These are phyloP conservation scores for Heterodera carotae DNA, from an alignment of 1,140 invertebrate genomes.

Conservation along the genomic window DNA sequence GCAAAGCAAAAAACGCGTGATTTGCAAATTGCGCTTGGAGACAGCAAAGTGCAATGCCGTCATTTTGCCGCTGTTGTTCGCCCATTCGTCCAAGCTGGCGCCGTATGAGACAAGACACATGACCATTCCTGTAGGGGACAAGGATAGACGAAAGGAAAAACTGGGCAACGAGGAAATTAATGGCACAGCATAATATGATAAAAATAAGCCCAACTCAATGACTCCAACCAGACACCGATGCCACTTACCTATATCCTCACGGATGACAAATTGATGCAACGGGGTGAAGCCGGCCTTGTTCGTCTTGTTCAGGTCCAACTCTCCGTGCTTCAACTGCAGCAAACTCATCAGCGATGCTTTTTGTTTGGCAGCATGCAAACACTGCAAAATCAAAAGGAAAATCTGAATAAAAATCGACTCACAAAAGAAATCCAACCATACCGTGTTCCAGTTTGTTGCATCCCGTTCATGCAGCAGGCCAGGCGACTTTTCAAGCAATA, in stretches of 20 bases:
- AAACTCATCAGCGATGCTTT: no score
- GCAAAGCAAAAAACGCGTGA: constrained; percentile 76
- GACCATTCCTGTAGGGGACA: no score
- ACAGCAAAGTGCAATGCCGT: constrained; percentile 60
- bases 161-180: not conserved
- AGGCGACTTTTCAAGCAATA: constrained; percentile 56
- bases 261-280: no score
- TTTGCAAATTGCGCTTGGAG: constrained; percentile 59
- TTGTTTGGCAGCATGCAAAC: constrained; percentile 56
- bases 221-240: no score
- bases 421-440: not conserved
- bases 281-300: constrained; percentile 63
- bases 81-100: no score
- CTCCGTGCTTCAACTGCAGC: constrained; percentile 50
- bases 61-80: constrained; percentile 52
- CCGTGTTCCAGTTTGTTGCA: constrained; percentile 58
- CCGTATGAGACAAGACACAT: no score
- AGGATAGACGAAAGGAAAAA: constrained; percentile 16
- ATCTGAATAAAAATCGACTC: not conserved
- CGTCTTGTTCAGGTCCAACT: constrained; percentile 60
- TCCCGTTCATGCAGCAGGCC: constrained; percentile 54
- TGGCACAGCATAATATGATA: not conserved
- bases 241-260: constrained; percentile 51
- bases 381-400: constrained; percentile 14
- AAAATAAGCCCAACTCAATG: no score